phyloP scores from a whole-genome alignment of 2,797 vertebrate genomes.

The Danio albolineatus region DNA sequence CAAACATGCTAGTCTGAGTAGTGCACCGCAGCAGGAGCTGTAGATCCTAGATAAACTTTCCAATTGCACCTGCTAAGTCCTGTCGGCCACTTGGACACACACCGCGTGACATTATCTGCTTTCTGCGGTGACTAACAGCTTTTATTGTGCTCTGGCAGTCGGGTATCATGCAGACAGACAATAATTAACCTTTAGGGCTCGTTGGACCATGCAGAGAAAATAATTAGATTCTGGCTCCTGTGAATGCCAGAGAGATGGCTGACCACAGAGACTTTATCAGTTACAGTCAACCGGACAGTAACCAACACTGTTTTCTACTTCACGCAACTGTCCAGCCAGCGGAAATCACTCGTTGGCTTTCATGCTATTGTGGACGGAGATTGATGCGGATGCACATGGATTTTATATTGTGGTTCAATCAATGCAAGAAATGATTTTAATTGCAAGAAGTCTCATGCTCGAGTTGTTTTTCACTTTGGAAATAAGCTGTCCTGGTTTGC shows the following conservation, averaged over 20 bases:
- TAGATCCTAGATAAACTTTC: neutral
- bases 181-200: slow-evolving; percentile 82
- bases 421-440: neutral
- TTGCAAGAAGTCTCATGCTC: too few species aligned
- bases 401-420: neutral
- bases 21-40: too few species aligned
- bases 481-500: too few species aligned
- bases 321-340: slow-evolving; percentile 22
- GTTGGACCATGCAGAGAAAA: slow-evolving; percentile 74
- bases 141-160: slow-evolving; percentile 73
- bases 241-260: slow-evolving; percentile 61
- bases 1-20: neutral
- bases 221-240: slow-evolving; percentile 73
- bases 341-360: slow-evolving; percentile 49
- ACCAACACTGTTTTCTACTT: slow-evolving; percentile 56
- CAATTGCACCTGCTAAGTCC: neutral
- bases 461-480: too few species aligned
- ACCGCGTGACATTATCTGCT: slow-evolving; percentile 26
- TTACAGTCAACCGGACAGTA: slow-evolving; percentile 67
- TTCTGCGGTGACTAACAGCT: slow-evolving; percentile 54
- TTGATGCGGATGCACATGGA: neutral
- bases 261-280: slow-evolving; percentile 64
- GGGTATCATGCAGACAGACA: slow-evolving; percentile 74
- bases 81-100: slow-evolving; percentile 5
- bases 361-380: slow-evolving; percentile 27